phyloP scores from a whole-genome alignment of 2,888 invertebrate species.

The Autographa pulchrina region DNA sequence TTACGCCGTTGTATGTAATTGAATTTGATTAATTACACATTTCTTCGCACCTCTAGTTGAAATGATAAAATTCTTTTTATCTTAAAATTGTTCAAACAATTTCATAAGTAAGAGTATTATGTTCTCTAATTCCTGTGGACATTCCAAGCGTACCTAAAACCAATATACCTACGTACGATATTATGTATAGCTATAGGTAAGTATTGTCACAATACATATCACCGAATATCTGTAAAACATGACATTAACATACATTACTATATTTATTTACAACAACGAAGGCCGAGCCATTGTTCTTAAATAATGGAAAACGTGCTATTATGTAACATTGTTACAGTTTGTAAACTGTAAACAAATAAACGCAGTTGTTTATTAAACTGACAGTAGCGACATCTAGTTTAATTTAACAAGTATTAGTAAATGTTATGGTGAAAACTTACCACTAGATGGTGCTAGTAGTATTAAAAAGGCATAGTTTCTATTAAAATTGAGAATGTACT shows the following conservation, averaged over 20 bases:
- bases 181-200: too few relatives aligned
- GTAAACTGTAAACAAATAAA: constrained; percentile 16
- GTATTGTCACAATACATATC: background rate
- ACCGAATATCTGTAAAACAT: background rate
- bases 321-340: constrained; percentile 9
- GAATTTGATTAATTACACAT: too few relatives aligned
- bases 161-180: background rate
- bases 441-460: constrained; percentile 18
- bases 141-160: background rate
- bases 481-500: too few relatives aligned
- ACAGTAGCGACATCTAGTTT: constrained; percentile 33
- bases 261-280: constrained; percentile 27
- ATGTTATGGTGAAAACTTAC: background rate
- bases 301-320: constrained; percentile 42
- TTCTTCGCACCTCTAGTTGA: background rate
- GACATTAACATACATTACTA: constrained; percentile 4
- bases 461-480: too few relatives aligned
- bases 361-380: background rate
- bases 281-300: constrained; percentile 38
- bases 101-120: background rate
- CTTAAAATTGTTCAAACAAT: background rate
- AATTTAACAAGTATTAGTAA: accelerated
- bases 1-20: too few relatives aligned
- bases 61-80: background rate
- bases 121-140: background rate